Conservation (phyloP, 92 coral and sea anemone genomes). For the Phymanthus crucifer region DNA sequence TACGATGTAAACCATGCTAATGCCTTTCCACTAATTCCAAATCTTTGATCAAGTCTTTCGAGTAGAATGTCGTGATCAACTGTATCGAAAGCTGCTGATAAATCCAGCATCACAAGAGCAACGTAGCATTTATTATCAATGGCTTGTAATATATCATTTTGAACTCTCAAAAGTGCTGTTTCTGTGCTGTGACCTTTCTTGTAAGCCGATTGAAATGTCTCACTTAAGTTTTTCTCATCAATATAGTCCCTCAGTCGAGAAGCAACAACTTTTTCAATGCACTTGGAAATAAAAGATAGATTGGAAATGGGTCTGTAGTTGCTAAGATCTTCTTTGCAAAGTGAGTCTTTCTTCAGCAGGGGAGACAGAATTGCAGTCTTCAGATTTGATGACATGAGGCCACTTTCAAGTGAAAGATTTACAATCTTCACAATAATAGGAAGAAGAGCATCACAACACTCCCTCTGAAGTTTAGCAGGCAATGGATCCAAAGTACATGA, state of each 20-base stretch:
- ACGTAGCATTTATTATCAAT: constrained; percentile 33
- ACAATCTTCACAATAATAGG: constrained; percentile 42
- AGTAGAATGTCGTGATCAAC: too few relatives aligned
- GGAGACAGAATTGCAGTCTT: constrained; percentile 39
- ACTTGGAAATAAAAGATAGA: constrained; percentile 22
- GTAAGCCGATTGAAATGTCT: constrained; percentile 32
- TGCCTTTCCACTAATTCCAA: constrained; percentile 8
- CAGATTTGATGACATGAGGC: constrained; percentile 28
- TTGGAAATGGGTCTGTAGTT: constrained; percentile 42
- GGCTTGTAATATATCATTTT: constrained; percentile 29
- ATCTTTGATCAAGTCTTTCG: constrained; percentile 2
- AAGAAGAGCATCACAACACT: constrained; percentile 30
- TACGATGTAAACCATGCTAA: constrained; percentile 26
- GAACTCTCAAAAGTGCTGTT: constrained; percentile 33
- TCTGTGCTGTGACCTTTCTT: constrained; percentile 27
- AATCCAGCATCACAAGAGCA: constrained; percentile 27
- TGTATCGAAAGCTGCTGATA: too few relatives aligned
- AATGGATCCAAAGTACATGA: constrained; percentile 41
- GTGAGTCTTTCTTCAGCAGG: constrained; percentile 37
- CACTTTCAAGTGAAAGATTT: constrained; percentile 44
- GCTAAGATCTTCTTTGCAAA: constrained; percentile 31
- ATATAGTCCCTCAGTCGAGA: constrained; percentile 20
- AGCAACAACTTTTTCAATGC: constrained; percentile 37
- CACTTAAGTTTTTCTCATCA: constrained; percentile 18
- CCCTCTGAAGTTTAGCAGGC: too few relatives aligned